Evolutionary conservation across 2,797 vertebrate species (phyloP).

Genomic region (Lepilemur ruficaudatus): DNA sequence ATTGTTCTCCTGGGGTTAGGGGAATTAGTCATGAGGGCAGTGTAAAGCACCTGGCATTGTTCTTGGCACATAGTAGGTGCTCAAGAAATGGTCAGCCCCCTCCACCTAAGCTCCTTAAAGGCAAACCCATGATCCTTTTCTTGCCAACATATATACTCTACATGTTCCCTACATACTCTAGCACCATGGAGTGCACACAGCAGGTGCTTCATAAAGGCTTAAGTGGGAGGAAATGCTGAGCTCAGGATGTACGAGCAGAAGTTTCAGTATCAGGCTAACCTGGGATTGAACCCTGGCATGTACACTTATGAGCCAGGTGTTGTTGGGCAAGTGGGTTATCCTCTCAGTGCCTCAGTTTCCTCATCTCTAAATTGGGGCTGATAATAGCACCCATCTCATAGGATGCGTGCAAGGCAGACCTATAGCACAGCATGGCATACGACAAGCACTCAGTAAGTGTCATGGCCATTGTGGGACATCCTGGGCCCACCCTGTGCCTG

Average conservation of each 20-base stretch:
- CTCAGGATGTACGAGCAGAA: not conserved
- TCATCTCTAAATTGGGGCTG: not conserved
- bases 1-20: rapidly evolving
- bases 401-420: not conserved
- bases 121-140: not conserved
- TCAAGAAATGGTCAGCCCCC: not conserved
- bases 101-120: not conserved
- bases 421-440: not conserved
- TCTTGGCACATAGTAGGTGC: not conserved
- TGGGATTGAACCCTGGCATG: not conserved
- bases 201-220: not conserved
- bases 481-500: not conserved
- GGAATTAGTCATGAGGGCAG: not conserved
- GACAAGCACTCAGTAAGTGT: not conserved
- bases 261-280: not conserved
- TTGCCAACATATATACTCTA: no score
- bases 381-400: not conserved
- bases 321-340: not conserved
- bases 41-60: not conserved
- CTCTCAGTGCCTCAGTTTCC: not conserved
- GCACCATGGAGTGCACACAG: not conserved
- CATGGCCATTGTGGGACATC: rapidly evolving
- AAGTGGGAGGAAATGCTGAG: not conserved
- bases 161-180: not conserved
- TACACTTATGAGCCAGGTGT: not conserved